These are phyloP conservation scores for Calliphora vicina DNA, from an alignment of 1,140 invertebrate genomes.

Conservation along the genomic window DNA sequence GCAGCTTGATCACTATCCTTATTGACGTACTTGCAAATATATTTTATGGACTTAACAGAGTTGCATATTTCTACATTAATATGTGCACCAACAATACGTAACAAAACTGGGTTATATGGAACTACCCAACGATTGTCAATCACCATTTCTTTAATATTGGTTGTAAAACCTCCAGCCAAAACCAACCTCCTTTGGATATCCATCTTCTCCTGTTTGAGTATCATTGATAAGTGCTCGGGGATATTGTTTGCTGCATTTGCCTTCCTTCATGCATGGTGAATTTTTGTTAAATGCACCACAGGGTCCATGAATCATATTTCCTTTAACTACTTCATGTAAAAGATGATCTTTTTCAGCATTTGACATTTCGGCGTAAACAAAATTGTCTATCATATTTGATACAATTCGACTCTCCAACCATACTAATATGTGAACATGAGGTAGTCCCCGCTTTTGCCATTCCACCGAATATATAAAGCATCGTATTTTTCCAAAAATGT, in stretches of 20 bases:
- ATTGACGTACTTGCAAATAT: too few species aligned
- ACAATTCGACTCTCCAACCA: neutral
- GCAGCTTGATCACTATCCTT: too few species aligned
- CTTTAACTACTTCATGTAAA: neutral
- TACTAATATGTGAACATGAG: neutral
- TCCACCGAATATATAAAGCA: conserved; percentile 27
- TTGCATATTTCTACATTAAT: conserved; percentile 47
- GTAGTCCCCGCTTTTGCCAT: conserved; percentile 24
- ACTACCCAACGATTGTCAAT: conserved; percentile 23
- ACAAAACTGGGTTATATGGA: neutral
- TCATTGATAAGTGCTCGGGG: conserved; percentile 44
- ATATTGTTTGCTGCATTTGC: conserved; percentile 42
- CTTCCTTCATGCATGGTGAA: conserved; percentile 4
- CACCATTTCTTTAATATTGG: conserved; percentile 39
- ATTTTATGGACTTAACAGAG: conserved; percentile 58
- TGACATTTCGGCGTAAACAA: conserved; percentile 21
- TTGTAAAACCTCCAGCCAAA: neutral
- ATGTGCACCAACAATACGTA: conserved; percentile 40
- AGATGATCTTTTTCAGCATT: conserved; percentile 1
- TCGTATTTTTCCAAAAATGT: conserved; percentile 24
- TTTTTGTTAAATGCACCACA: conserved; percentile 58
- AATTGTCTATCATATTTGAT: conserved; percentile 21
- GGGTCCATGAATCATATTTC: conserved; percentile 58
- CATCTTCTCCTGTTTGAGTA: conserved; percentile 54
- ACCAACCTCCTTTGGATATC: conserved; percentile 59